These are phyloP conservation scores for Gallinago media DNA, from an alignment of 2,113 vertebrate genomes.

Conservation along the genomic window DNA sequence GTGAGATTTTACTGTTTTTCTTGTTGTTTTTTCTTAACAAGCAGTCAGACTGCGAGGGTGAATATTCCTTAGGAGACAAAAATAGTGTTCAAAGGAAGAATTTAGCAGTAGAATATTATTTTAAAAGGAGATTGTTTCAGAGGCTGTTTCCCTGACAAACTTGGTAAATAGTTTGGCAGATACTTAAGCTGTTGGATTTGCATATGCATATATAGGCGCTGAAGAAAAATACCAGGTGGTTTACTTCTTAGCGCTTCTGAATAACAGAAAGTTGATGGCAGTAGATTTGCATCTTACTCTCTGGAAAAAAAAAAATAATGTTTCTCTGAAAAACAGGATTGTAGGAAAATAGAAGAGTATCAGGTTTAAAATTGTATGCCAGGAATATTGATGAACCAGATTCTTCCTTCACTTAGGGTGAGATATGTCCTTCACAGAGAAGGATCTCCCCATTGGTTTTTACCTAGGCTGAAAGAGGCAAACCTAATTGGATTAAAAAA, in stretches of 20 bases:
- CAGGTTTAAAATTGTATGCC: background rate
- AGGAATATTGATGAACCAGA: background rate
- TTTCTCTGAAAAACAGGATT: background rate
- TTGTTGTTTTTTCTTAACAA: conserved; percentile 38
- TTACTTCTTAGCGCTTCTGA: conserved; percentile 30
- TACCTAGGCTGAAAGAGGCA: background rate
- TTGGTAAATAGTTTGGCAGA: conserved; percentile 67
- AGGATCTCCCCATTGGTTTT: background rate
- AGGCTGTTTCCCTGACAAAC: conserved; percentile 63
- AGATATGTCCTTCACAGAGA: background rate
- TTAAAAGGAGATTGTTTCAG: conserved; percentile 54
- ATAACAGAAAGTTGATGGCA: conserved; percentile 27
- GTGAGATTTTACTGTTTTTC: conserved; percentile 47
- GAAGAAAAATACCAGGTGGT: conserved; percentile 66
- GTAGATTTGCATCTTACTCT: conserved; percentile 36
- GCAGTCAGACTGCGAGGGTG: conserved; percentile 41
- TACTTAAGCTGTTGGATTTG: conserved; percentile 56
- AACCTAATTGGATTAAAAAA: conserved; percentile 13
- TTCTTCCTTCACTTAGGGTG: background rate
- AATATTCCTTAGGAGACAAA: conserved; percentile 34
- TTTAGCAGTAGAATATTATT: conserved; percentile 52
- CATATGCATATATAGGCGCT: conserved; percentile 41
- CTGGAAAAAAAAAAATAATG: background rate
- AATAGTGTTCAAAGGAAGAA: conserved; percentile 37
- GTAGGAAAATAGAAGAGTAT: background rate